These are phyloP conservation scores for Drosophila neotestacea DNA, from an alignment of 2,888 invertebrate genomes.

Conservation along the genomic window DNA sequence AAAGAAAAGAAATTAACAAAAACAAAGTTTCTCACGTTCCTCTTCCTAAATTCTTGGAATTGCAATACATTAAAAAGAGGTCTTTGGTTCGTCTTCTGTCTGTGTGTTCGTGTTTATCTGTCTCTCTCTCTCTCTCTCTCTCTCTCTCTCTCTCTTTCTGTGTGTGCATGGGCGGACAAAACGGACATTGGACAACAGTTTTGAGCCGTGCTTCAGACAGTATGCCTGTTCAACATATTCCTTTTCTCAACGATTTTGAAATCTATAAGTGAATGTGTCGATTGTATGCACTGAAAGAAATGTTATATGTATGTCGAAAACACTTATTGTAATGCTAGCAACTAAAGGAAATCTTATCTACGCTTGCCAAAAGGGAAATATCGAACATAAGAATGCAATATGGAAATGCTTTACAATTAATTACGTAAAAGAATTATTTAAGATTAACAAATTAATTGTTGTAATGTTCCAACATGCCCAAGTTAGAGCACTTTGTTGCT, in stretches of 20 bases:
- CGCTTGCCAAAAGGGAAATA: too few relatives aligned
- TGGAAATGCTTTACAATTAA: too few relatives aligned
- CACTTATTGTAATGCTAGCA: too few relatives aligned
- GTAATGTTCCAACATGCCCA: too few relatives aligned
- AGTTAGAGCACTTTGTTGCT: too few relatives aligned
- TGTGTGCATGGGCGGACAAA: slow-evolving; percentile 43
- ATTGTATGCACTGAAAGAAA: slow-evolving; percentile 71
- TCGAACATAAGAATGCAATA: too few relatives aligned
- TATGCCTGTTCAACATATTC: slow-evolving; percentile 75
- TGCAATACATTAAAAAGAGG: slow-evolving; percentile 85
- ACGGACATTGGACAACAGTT: slow-evolving; percentile 65
- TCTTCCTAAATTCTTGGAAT: slow-evolving; percentile 85
- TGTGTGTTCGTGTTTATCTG: slow-evolving; percentile 52
- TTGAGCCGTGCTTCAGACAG: slow-evolving; percentile 71
- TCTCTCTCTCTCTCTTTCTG: slow-evolving; percentile 46
- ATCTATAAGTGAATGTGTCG: slow-evolving; percentile 79
- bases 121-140: slow-evolving; percentile 38
- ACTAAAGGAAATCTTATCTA: too few relatives aligned
- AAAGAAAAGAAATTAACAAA: slow-evolving; percentile 84
- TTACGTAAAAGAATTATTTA: too few relatives aligned
- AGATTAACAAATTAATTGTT: too few relatives aligned
- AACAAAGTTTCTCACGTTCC: slow-evolving; percentile 85
- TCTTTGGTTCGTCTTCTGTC: slow-evolving; percentile 74
- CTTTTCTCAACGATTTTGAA: slow-evolving; percentile 81
- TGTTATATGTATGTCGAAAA: neutral